Evolutionary conservation across 2,888 invertebrate species (phyloP), one percentile per base, ranked within the genome.

Genomic region (Apodemia zela): DNA sequence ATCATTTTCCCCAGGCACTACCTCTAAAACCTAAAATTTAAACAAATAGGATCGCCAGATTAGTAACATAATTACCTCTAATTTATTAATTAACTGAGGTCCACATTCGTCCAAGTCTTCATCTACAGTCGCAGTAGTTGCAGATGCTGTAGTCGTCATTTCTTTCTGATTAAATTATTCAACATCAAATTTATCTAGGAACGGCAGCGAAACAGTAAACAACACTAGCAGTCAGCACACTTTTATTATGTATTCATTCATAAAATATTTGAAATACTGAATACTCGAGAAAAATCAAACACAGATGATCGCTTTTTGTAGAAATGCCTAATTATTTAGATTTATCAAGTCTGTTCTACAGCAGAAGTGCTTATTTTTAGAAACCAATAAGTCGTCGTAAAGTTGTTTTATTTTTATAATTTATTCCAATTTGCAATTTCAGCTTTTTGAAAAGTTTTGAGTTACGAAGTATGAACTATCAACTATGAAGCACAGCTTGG

Each of bases 31-130:
- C 25, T 4, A 25, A 25, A 25, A 25, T 25, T 25, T 25, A 4
- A 25, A 25, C 25, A 25, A 25, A 3, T 42, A n/a, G 42, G n/a
- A n/a, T n/a, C n/a, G n/a, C 42, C 15, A 15, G 17, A 2, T 47
- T 2, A 47, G 5, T 15, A 35, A 54, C 58, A 62, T 49, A 25
- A 51, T 69, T 84, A 96, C 97, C 93, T 96, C 96, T 66, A 97
- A 84, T 84, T 94, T 95, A 15, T 83, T 85, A 42, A 97, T 93
- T 59, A 94, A 92, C 76, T 95, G 93, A 47, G 96, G 96, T 47
- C 96, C 96, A 80, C 92, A 93, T 69, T 95, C 95, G 62, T 95
- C 95, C 13, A 92, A 89, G 59, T 93, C 94, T 72, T 94, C 94
- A 42, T 87, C 92, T 54, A 80, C 75, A 47, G 92, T 79, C 59